A percentile compares a stretch with the other conserved stretches of the same genome.
phyloP scores from a whole-genome alignment of 2,797 vertebrate species.

The Sebastes ruberrimus region DNA sequence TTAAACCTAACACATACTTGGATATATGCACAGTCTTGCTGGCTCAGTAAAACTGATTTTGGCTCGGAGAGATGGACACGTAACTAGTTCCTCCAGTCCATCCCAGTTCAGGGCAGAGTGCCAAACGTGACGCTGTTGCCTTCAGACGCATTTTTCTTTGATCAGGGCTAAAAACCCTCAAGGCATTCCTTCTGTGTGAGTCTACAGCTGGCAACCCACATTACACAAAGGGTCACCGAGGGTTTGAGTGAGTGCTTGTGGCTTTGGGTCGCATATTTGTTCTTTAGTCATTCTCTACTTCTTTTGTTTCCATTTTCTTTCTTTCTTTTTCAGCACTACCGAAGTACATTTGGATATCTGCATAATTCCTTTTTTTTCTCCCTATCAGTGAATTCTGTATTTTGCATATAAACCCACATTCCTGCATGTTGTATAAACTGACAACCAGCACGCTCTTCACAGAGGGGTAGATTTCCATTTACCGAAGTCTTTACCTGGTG shows the following conservation, averaged over 20 bases:
- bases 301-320: slow-evolving; percentile 12
- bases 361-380: background rate
- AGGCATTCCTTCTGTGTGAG: slow-evolving; percentile 59
- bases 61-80: background rate
- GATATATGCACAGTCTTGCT: background rate
- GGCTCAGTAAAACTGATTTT: slow-evolving; percentile 7
- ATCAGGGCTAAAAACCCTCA: slow-evolving; percentile 8
- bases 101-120: background rate
- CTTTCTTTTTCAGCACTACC: background rate
- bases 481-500: slow-evolving; percentile 40
- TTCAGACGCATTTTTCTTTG: slow-evolving; percentile 35
- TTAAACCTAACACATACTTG: background rate
- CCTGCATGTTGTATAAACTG: slow-evolving; percentile 8
- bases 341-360: background rate
- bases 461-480: slow-evolving; percentile 26
- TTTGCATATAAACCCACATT: background rate
- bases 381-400: background rate
- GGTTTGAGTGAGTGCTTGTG: slow-evolving; percentile 28
- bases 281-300: slow-evolving; percentile 3
- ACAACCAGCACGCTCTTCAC: slow-evolving; percentile 33
- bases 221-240: slow-evolving; percentile 39
- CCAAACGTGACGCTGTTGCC: background rate
- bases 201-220: slow-evolving; percentile 40
- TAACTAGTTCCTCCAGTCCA: background rate
- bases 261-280: slow-evolving; percentile 21